Percentiles rank a stretch among this genome's conserved stretches.
These are phyloP conservation scores for Dynastes tityus DNA, from an alignment of 2,888 invertebrate genomes.

Conservation along the genomic window DNA sequence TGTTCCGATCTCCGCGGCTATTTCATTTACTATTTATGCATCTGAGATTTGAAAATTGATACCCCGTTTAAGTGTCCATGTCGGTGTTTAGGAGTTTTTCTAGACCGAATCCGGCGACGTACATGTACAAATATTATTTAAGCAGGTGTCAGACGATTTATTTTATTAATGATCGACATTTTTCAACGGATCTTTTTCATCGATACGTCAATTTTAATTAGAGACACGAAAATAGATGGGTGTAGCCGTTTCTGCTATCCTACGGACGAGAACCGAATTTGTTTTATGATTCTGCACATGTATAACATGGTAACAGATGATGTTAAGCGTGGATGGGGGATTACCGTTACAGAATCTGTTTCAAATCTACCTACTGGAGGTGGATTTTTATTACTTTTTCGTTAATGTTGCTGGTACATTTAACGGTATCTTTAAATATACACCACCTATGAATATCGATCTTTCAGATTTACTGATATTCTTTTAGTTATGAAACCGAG, in stretches of 20 bases:
- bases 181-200: neutral
- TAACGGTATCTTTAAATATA: too few relatives aligned
- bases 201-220: conserved; percentile 28
- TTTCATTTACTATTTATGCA: conserved; percentile 45
- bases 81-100: conserved; percentile 22
- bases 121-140: conserved; percentile 16
- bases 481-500: too few relatives aligned
- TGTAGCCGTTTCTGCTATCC: neutral
- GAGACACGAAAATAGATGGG: neutral
- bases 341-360: too few relatives aligned
- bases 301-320: too few relatives aligned
- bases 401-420: too few relatives aligned
- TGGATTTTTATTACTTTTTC: too few relatives aligned
- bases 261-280: neutral
- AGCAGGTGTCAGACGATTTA: conserved; percentile 17
- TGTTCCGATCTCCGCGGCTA: conserved; percentile 36
- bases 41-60: conserved; percentile 43
- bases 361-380: too few relatives aligned
- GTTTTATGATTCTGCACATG: neutral
- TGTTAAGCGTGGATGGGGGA: too few relatives aligned
- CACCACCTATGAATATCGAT: too few relatives aligned
- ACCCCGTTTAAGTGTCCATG: conserved; percentile 20
- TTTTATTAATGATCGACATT: conserved; percentile 30
- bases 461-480: too few relatives aligned
- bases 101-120: neutral